phyloP scores from a whole-genome alignment of 1,140 invertebrate genomes.

The Dendroctonus valens region DNA sequence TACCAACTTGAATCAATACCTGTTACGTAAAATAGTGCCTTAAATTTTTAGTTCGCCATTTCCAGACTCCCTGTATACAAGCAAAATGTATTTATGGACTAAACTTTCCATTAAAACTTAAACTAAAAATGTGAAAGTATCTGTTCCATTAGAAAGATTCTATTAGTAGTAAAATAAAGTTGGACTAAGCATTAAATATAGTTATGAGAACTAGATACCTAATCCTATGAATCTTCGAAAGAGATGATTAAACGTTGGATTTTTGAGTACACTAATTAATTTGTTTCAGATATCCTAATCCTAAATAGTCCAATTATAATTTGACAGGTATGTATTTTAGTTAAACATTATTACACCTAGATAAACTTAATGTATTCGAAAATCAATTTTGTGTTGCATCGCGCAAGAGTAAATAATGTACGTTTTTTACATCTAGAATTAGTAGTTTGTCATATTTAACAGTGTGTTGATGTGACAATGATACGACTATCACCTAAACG shows the following conservation, averaged over 20 bases:
- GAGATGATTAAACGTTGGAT: neutral
- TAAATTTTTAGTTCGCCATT: too few species aligned
- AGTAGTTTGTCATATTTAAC: neutral
- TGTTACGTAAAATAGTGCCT: too few species aligned
- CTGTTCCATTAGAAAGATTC: too few species aligned
- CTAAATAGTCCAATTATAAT: constrained; percentile 12
- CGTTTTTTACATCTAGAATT: neutral
- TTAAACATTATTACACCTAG: constrained; percentile 1
- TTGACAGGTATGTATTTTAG: constrained; percentile 12
- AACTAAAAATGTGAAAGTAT: neutral
- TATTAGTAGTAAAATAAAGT: too few species aligned
- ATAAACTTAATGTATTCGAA: constrained; percentile 12
- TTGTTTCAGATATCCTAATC: neutral
- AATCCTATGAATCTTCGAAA: too few species aligned
- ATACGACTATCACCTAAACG: neutral
- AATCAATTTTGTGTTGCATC: neutral
- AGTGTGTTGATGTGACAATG: neutral
- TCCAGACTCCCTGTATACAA: too few species aligned
- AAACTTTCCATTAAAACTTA: neutral
- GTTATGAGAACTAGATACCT: too few species aligned
- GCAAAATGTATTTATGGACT: neutral
- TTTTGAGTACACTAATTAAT: constrained; percentile 13
- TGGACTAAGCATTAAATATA: too few species aligned
- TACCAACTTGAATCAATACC: too few species aligned
- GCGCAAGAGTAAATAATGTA: neutral